Base-by-base conservation (phyloP, 53 echinoderm and acorn worm species). In the Echinometra lucunter region DNA sequence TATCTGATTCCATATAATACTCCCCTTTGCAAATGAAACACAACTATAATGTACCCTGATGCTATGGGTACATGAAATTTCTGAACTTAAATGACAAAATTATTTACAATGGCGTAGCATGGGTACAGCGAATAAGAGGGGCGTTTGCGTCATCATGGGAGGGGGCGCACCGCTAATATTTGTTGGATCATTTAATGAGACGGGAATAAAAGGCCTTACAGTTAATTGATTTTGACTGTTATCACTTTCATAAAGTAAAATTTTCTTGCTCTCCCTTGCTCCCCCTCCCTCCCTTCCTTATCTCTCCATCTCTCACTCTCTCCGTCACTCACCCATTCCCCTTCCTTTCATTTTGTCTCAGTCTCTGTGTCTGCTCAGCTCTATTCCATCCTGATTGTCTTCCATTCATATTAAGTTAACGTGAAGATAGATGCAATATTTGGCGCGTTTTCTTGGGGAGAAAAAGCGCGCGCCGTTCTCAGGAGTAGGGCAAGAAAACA, bases 401-500 rank as follows among this genome's bases (percentile, higher is more conserved):
- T 56, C 88, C 56, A 55, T 88, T 32, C 28, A 88, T 88, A 88
- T 55, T 55, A 88, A 49, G 88, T 88, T 88, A 55, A 55, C 49
- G 56, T 56, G 88, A 88, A 45, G 88, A 88, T 88, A 88, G 88
- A 78, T 78, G 78, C 42, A 78, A 78, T 78, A 78, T 78, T 78
- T 78, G 78, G 21, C 78, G 78, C 78, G 78, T 40, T 78, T 78
- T 78, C 32, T 38, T 40, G 21, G 23, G 40, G 40, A 40, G 21
- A 42, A 21, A 78, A 75, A 78, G 23, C 18, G 21, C 78, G 42
- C 78, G 17, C 30, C 11, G 9, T 30, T 58, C 56, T 66, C 23
- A 8, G 58, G 90, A 90, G 90, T 90, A 90, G 90, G 90, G 63
- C 90, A 90, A 57, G 57, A 58, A 90, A 90, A 90, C 90, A 90